Evolutionary conservation across 1,140 invertebrate species (phyloP), one percentile per base, ranked within the genome.

Genomic region (Microplitis demolitor): DNA sequence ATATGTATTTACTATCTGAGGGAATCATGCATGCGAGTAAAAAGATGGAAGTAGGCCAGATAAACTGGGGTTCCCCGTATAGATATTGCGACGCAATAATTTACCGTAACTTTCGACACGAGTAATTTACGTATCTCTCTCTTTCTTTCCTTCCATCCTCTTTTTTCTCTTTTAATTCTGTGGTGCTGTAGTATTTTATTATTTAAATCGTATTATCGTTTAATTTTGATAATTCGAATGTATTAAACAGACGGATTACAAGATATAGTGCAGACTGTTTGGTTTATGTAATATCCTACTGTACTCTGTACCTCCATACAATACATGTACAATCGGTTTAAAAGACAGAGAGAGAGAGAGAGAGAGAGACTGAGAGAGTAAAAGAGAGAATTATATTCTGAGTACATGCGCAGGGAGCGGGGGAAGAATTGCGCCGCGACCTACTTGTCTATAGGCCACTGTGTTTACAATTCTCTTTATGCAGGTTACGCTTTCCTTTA

Each of bases 381-480:
- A 24, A 24, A 24, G 24, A 45, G 53, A 50, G n/a, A 37, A 54
- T 37, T 31, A 60, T 8, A 62, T 66, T 67, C 61, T 45, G 53
- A 70, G 39, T 14, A 62, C 37, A 64, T 39, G 62, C 34, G 62
- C 4, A 34, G 35, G 54, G 31, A 67, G 45, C 34, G 62, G 68
- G 75, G 77, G 74, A 76, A 82, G 80, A 82, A 83, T 78, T 83
- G 77, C 83, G 83, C 81, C 78, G 83, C 82, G 82, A 84, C 83
- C 83, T 83, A 83, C 79, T 84, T 84, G 14, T 63, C 80, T 84
- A 82, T 84, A 84, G 83, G 83, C 82, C 83, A 81, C 78, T 80
- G 78, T 82, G 78, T 81, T 81, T 82, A 74, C 76, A 71, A 78
- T 79, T 78, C 78, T 79, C 78, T 80, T 76, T 78, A 62, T 64